phyloP scores from a whole-genome alignment of 2,888 invertebrate species.

The Adelognathus sp. region DNA sequence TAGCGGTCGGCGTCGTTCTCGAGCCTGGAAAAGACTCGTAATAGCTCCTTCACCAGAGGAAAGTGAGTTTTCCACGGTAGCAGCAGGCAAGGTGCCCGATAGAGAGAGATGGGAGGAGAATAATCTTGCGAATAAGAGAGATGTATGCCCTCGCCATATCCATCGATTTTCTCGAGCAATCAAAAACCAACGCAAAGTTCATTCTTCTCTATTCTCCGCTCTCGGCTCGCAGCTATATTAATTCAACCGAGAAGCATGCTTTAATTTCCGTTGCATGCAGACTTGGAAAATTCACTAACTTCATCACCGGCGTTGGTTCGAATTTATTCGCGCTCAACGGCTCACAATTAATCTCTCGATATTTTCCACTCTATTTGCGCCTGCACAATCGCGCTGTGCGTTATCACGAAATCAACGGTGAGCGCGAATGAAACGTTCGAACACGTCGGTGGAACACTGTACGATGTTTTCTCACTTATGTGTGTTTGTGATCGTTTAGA shows the following conservation, averaged over 20 bases:
- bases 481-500: slow-evolving; percentile 52
- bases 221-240: background rate
- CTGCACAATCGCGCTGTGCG: background rate
- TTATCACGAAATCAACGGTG: background rate
- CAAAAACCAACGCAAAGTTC: slow-evolving; percentile 18
- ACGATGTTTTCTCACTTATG: slow-evolving; percentile 11
- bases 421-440: background rate
- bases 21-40: slow-evolving; percentile 58
- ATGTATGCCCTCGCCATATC: background rate
- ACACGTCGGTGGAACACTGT: background rate
- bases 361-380: background rate
- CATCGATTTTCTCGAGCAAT: slow-evolving; percentile 29
- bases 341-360: background rate
- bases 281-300: background rate
- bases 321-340: background rate
- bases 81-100: background rate
- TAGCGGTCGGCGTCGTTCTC: slow-evolving; percentile 5
- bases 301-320: background rate
- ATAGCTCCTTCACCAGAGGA: slow-evolving; percentile 51
- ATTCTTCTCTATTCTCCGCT: slow-evolving; percentile 2
- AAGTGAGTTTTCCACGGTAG: slow-evolving; percentile 2
- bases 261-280: slow-evolving; percentile 11
- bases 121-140: background rate
- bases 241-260: slow-evolving; percentile 25
- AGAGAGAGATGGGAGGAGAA: background rate